These are phyloP conservation scores for Furcifer pardalis DNA, from an alignment of 2,797 vertebrate genomes.

Conservation along the genomic window DNA sequence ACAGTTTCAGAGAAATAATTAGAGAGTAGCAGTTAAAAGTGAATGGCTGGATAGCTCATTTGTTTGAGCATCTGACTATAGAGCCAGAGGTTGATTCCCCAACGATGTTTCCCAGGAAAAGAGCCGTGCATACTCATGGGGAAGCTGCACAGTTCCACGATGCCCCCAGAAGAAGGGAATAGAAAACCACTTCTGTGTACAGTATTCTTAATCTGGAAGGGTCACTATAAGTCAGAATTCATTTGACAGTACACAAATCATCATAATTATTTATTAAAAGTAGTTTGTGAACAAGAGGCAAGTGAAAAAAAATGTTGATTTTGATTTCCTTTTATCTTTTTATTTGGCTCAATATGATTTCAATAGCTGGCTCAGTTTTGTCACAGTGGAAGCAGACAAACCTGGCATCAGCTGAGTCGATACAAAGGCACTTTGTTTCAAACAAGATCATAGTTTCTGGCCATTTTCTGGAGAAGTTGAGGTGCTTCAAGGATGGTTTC, in stretches of 20 bases:
- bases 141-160: too few relatives aligned
- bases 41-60: neutral
- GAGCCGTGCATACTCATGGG: too few relatives aligned
- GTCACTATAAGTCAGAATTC: too few relatives aligned
- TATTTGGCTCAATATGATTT: neutral
- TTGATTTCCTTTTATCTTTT: neutral
- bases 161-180: too few relatives aligned
- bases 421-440: constrained; percentile 14
- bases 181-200: too few relatives aligned
- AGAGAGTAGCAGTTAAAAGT: neutral
- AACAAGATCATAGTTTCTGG: neutral
- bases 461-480: constrained; percentile 29
- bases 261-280: neutral
- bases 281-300: neutral
- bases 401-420: neutral
- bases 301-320: neutral
- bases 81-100: too few relatives aligned
- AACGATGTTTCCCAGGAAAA: too few relatives aligned
- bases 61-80: too few relatives aligned
- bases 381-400: neutral
- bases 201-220: neutral
- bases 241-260: too few relatives aligned
- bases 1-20: neutral
- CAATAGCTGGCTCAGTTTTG: too few relatives aligned
- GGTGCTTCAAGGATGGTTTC: neutral